Base-by-base conservation (phyloP, 92 coral and sea anemone genomes). In the Chrysogorgia sp. region DNA sequence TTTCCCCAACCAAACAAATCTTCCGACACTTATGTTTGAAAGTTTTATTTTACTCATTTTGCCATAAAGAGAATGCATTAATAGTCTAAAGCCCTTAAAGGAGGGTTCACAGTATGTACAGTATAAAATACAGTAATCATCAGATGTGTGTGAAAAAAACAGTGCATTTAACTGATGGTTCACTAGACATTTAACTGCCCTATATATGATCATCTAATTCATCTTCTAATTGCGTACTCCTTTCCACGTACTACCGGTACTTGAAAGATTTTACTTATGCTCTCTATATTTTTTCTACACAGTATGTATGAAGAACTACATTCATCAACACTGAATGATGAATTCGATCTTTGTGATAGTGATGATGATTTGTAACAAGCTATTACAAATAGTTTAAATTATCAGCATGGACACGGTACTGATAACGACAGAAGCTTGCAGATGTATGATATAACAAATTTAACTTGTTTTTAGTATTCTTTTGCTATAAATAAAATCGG, bases 221-320 rank as follows among this genome's bases (percentile, higher is more conserved):
- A n/a, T n/a, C n/a, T n/a, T n/a, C n/a, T n/a, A n/a, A n/a, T n/a
- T n/a, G n/a, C n/a, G n/a, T n/a, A n/a, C n/a, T n/a, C n/a, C 19
- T 45, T 19, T 45, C 9, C 52, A 19, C 52, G 19, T 19, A 9
- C 10, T 19, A 45, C 52, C 52, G 52, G 9, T 9, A 45, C 52
- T 45, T 9, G 10, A 45, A 19, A 9, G 10, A 45, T 19, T 45
- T 9, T 45, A 45, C 9, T 45, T 45, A 19, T 19, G 19, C 19
- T 9, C 9, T 45, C 52, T 9, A 45, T 9, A 19, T 45, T 45
- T 45, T 45, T 45, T 45, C 9, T 45, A 9, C 10, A 9, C 52
- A 45, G 52, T 45, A 45, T 45, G 52, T 45, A 45, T 45, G 52
- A 45, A 45, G 52, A 45, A 19, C 52, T 45, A 19, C 52, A 45